Base-by-base conservation (phyloP, 2,113 vertebrate species). In the Ptychochromis oligacanthus region DNA sequence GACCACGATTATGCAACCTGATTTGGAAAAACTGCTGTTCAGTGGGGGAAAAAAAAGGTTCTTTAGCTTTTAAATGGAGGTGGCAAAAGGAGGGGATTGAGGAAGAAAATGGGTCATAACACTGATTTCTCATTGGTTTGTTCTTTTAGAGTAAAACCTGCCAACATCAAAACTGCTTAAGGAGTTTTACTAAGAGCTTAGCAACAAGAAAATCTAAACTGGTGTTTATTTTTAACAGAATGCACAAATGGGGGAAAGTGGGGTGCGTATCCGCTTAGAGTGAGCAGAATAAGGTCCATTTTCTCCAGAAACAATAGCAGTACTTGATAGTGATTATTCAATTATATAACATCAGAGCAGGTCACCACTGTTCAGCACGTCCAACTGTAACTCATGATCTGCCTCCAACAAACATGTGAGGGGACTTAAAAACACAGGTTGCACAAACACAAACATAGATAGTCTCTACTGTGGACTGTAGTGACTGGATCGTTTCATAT, bases 241-340 rank as follows among this genome's bases (percentile, higher is more conserved):
- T 52, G 17, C 15, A 34, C 49, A 46, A 72, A 77, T 34, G 12
- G 20, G 46, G 26, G 13, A 84, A 84, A 75, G 34, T 40, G 9
- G 40, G 38, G 7, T 61, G 34, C 26, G 72, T 62, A 90, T 87
- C 83, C 15, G 82, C 90, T 94, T 93, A 92, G 18, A 56, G 24
- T 20, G 67, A 88, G 85, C 67, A 75, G 81, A 93, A 92, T 60
- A 75, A 82, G 74, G 40, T 12, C 56, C 5, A 57, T 74, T 92
- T 90, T 88, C 58, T 76, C 43, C 56, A 74, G 15, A 75, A 94
- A 93, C 93, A 93, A 92, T 86, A 85, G 78, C 28, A 18, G 87
- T 60, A 28, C 62, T 92, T 88, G 62, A 60, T 38, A 40, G 12
- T 85, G 85, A 92, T 95, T 91, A 91, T 80, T 54, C 18, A 13